These are phyloP conservation scores for Lottia gigantea DNA, from an alignment of 2,888 invertebrate species.

Conservation along the genomic window DNA sequence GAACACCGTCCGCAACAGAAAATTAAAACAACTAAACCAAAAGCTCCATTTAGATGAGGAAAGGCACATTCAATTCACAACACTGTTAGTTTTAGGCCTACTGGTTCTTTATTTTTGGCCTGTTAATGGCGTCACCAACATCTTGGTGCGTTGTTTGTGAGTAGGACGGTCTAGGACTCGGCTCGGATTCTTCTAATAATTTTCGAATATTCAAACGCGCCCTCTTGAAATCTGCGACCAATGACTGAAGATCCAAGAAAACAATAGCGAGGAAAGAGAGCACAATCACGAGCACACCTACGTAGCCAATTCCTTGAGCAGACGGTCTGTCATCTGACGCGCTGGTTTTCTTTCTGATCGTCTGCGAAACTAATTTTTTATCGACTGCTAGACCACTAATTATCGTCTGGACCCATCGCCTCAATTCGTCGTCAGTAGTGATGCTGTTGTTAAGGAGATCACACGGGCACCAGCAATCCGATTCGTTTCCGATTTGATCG, in stretches of 20 bases:
- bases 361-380: not conserved
- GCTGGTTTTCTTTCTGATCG: not conserved
- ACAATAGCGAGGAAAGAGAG: not conserved
- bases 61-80: too few species aligned
- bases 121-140: too few species aligned
- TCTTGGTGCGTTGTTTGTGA: too few species aligned
- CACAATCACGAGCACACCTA: not conserved
- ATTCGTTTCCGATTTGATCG: not conserved
- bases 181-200: slow-evolving; percentile 1
- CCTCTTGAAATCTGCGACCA: not conserved
- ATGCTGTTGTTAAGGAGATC: not conserved
- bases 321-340: not conserved
- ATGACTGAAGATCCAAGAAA: not conserved
- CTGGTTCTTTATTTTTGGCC: too few species aligned
- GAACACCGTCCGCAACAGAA: too few species aligned
- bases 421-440: not conserved
- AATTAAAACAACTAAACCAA: too few species aligned
- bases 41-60: too few species aligned
- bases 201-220: not conserved
- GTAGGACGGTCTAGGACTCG: not conserved
- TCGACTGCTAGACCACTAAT: not conserved
- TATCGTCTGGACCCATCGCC: not conserved
- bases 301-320: slow-evolving; percentile 1
- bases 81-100: too few species aligned
- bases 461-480: slow-evolving; percentile 3